Base-by-base conservation (phyloP, 2,797 vertebrate species). In the Cephalopachus bancanus region DNA sequence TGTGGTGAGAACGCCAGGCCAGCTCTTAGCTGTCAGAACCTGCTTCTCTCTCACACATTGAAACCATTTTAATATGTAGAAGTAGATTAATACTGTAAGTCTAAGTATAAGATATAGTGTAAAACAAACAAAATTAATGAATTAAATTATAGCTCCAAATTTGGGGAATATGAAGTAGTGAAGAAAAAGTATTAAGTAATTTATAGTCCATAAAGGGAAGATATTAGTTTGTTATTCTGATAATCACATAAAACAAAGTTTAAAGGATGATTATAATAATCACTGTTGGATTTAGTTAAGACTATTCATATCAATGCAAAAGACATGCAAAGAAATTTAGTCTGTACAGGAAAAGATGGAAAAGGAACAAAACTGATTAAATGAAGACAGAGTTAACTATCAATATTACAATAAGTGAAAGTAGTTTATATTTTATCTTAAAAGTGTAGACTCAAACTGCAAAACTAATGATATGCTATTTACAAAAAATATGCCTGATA, bases 71-170 rank as follows among this genome's bases (percentile, higher is more conserved):
- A 94, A 83, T 57, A 76, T 19, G 4, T 69, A 67, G 44, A 74
- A 53, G 20, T 87, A 64, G 79, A 57, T 64, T 74, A 44, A 78
- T 24, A 60, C 33, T 81, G 62, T 69, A 69, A 75, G 72, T 65
- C 26, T 59, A 90, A 55, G 28, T 80, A 12, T 80, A 89, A 74
- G n/a, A n/a, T 62, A 30, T 10, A 84, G 7, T 59, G n/a, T 67
- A 55, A 90, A 78, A 71, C 10, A 49, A 93, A 76, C 74, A 59
- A 95, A 93, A 49, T 49, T n/a, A 83, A n/a, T 80, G 67, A 60
- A 44, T 74, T 72, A 51, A 96, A 91, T 64, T 37, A 60, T n/a
- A n/a, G 17, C 22, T 33, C 12, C 59, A 78, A 65, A 26, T 60
- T 12, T 15, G 10, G 15, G 64, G 33, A 44, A 24, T 33, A 24